Base-by-base conservation (phyloP, 2,113 vertebrate species). In the Gorsachius goisagi region DNA sequence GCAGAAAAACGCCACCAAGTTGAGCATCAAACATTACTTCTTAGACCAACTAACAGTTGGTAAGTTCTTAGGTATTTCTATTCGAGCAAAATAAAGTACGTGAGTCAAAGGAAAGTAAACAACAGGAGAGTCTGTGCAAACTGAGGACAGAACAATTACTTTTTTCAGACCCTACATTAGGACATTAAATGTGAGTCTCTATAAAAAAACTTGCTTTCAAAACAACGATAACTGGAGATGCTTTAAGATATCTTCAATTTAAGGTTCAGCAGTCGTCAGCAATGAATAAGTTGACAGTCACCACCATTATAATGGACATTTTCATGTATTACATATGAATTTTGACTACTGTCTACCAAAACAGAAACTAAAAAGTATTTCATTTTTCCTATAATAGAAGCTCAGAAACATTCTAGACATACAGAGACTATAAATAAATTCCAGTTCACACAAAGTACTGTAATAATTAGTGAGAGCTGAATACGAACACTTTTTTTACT, bases 1-100 rank as follows among this genome's bases (percentile, higher is more conserved):
- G 1, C 24, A 33, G 44, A 35, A 60, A 12, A 88, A 81, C 0
- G 1, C 20, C 64, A 49, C 33, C 16, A 3, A 53, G 23, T 0
- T 26, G 45, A 86, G 35, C 24, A 53, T 9, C 66, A n/a, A 53
- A 26, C 4, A 1, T 12, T 10, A 24, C 33, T 63, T 30, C n/a
- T 26, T 12, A 5, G 11, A 20, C 11, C 11, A 35, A 15, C 9
- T 9, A 26, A 12, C 26, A 50, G 72, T n/a, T 26, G 39, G 55
- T 11, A 35, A 77, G 18, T 27, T 8, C 68, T 9, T 3, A 18
- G 41, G 68, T 74, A 80, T 76, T 75, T 69, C 55, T 33, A 8
- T 1, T 4, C 20, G 68, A 52, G 83, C 37, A 55, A 77, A 84
- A 74, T 7, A 32, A 53, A 84, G 58, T 0, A 9, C 2, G 32